These are phyloP conservation scores for Cisticola juncidis DNA, from an alignment of 2,113 vertebrate genomes.

Conservation along the genomic window DNA sequence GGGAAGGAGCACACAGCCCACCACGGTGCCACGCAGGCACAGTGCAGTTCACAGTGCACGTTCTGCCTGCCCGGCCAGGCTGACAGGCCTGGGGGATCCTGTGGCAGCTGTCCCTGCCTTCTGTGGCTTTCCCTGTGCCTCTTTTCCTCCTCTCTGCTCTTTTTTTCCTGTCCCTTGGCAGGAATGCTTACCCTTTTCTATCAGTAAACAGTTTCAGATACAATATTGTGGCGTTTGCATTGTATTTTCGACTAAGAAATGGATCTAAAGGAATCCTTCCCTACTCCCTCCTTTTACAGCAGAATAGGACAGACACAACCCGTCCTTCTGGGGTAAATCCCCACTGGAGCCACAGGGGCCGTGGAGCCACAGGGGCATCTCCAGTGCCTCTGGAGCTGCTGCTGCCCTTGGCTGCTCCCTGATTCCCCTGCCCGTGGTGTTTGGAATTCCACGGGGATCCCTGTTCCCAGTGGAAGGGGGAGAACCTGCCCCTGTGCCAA, in stretches of 20 bases:
- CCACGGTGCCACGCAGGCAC: accelerated
- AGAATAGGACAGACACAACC: background rate
- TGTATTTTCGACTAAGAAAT: background rate
- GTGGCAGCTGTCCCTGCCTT: background rate
- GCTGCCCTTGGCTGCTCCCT: background rate
- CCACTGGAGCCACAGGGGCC: background rate
- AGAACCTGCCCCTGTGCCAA: background rate
- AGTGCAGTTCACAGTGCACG: accelerated
- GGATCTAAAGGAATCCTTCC: background rate
- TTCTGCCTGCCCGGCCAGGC: accelerated
- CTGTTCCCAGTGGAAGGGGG: accelerated
- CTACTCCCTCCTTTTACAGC: no score
- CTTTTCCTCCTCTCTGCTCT: background rate
- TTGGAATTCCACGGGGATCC: background rate
- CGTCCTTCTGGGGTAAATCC: background rate
- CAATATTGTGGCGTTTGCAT: accelerated
- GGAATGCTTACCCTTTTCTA: background rate
- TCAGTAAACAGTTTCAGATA: accelerated
- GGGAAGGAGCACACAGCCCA: accelerated
- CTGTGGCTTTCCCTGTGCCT: background rate
- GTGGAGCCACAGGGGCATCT: accelerated
- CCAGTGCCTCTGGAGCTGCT: background rate
- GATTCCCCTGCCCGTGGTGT: accelerated
- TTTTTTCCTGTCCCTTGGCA: background rate
- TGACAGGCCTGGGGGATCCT: background rate